Base-by-base conservation (phyloP, 2,888 invertebrate genomes). In the Idaea straminata region DNA sequence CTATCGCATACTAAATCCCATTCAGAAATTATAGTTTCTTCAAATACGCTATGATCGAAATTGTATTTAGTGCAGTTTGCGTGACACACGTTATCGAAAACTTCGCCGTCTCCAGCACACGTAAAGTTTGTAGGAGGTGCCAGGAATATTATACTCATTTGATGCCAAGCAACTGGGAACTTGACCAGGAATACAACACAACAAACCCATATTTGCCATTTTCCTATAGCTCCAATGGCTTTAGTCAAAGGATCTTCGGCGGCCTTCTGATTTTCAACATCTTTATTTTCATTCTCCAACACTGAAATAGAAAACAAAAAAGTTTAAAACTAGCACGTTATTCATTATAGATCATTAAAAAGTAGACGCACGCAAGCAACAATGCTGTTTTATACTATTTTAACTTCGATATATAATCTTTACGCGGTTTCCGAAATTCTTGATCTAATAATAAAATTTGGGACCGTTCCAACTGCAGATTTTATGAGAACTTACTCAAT, bases 91-190 rank as follows among this genome's bases (percentile, higher is more conserved):
- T 86, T 93, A 61, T 93, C 93, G 63, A 83, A 86, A 64, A 64
- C 68, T 35, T 74, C 68, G 2, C 79, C 74, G 57, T 83, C 78
- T 0, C 74, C 71, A 0, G 81, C 75, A 77, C 95, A 95, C 25
- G 90, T 92, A 76, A 93, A 94, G 16, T 93, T 87, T 64, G 94
- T 94, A 0, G 95, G 95, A 0, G 96, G 96, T 5, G 96, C 96
- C 69, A 96, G 93, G 79, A 97, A 96, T 67, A 96, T 95, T 69
- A 96, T 96, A 70, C 95, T 96, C 82, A 96, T 93, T 77, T 96
- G 96, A 80, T 96, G 96, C 96, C 96, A 97, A 0, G 96, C 96
- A 0, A 96, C 95, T 0, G 96, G 96, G 78, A 96, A 96, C 85
- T 96, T 96, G 64, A 95, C 94, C 10, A 96, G 88, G 71, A 96